These are phyloP conservation scores for Monarcha castaneiventris DNA, from an alignment of 2,113 vertebrate species.

Conservation along the genomic window DNA sequence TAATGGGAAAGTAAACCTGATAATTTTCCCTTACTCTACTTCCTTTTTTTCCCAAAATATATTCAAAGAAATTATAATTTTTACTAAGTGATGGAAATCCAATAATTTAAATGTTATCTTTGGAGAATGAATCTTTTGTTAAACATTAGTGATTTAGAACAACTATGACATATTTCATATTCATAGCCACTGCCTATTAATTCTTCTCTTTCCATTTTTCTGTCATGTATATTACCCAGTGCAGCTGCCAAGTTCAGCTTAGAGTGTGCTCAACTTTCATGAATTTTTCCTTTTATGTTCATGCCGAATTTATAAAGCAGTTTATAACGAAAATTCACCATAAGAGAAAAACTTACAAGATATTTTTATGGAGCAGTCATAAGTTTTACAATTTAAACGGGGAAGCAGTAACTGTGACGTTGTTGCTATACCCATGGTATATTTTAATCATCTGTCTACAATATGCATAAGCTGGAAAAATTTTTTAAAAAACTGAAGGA, in stretches of 20 bases:
- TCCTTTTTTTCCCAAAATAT: not conserved
- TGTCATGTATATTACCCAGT: not conserved
- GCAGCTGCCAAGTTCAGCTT: slow-evolving; percentile 8
- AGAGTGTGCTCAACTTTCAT: not conserved
- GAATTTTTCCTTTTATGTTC: slow-evolving; percentile 17
- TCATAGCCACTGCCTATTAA: not conserved
- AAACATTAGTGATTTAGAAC: not conserved
- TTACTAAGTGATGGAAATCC: not conserved
- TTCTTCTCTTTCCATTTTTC: slow-evolving; percentile 28
- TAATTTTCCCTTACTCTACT: not conserved
- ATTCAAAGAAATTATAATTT: not conserved
- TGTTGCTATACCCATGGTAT: not conserved
- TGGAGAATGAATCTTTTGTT: not conserved
- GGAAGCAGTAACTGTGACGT: slow-evolving; percentile 9
- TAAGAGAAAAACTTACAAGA: slow-evolving; percentile 9
- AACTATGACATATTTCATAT: not conserved
- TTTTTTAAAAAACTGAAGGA: not conserved
- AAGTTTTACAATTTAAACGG: slow-evolving; percentile 26
- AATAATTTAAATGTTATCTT: slow-evolving; percentile 1
- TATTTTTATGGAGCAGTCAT: slow-evolving; percentile 2
- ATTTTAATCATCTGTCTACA: slow-evolving; percentile 21
- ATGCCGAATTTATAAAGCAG: not conserved
- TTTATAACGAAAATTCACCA: not conserved
- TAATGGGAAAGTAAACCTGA: not conserved
- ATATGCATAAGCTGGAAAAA: not conserved